Conservation (phyloP, 2,113 vertebrate genomes). For the Epinephelus cyanopodus region DNA sequence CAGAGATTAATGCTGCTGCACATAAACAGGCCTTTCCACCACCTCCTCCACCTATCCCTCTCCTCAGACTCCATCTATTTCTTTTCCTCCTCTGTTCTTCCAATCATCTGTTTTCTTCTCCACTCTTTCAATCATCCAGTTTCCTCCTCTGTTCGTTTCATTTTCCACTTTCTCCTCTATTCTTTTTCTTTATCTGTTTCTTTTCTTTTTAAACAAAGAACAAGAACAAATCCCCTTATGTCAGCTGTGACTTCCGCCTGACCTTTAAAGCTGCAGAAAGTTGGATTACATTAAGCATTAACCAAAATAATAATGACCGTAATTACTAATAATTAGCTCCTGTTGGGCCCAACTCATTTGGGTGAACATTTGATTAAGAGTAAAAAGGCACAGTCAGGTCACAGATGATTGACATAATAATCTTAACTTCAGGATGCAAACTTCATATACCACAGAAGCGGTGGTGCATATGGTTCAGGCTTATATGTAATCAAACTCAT, state of each 20-base stretch:
- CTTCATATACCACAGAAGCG: background rate
- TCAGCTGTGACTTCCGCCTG: constrained; percentile 18
- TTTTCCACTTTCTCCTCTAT: constrained; percentile 15
- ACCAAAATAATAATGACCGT: constrained; percentile 28
- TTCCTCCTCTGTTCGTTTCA: constrained; percentile 27
- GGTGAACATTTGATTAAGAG: constrained; percentile 2
- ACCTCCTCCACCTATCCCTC: constrained; percentile 40
- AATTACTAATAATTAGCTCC: constrained; percentile 30
- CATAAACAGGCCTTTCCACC: constrained; percentile 50
- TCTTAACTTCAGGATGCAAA: background rate
- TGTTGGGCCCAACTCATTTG: constrained; percentile 24
- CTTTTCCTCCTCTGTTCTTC: constrained; percentile 25
- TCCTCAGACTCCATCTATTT: constrained; percentile 55
- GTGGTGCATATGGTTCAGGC: background rate
- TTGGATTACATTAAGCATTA: constrained; percentile 40
- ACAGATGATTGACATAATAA: constrained; percentile 28
- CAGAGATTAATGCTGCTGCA: constrained; percentile 75
- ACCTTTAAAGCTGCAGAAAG: constrained; percentile 22
- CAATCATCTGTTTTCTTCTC: constrained; percentile 49
- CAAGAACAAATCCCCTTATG: background rate
- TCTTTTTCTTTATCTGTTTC: constrained; percentile 12
- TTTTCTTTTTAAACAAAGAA: constrained; percentile 24
- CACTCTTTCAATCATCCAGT: constrained; percentile 37
- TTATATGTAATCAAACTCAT: constrained; percentile 4
- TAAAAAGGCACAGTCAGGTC: constrained; percentile 6